Conservation (phyloP, 2,888 invertebrate species). For the Nematopogon swammerdamellus region DNA sequence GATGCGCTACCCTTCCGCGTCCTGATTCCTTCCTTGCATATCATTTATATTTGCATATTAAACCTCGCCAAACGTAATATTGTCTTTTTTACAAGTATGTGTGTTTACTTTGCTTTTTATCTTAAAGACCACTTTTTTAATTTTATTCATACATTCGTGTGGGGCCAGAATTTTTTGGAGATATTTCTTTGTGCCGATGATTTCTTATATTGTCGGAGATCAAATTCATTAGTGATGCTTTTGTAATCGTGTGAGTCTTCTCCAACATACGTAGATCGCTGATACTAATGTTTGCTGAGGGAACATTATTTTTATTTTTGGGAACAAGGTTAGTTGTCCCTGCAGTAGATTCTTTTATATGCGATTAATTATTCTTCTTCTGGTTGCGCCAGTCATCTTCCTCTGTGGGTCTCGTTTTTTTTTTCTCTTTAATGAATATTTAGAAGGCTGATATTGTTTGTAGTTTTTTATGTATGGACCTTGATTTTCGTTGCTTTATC, state of each 20-base stretch:
- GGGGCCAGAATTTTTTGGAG: constrained; percentile 40
- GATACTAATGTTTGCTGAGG: constrained; percentile 23
- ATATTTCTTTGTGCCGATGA: constrained; percentile 18
- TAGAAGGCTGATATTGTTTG: constrained; percentile 14
- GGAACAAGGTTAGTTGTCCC: constrained; percentile 44
- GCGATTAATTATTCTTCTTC: constrained; percentile 50
- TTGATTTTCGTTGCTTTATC: constrained; percentile 31
- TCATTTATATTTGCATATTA: constrained; percentile 35
- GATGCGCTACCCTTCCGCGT: constrained; percentile 24
- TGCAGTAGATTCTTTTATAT: constrained; percentile 39
- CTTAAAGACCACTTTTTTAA: constrained; percentile 43
- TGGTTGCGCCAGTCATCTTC: constrained; percentile 41
- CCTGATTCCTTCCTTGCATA: constrained; percentile 21
- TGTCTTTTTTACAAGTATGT: constrained; percentile 27
- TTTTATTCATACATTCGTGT: constrained; percentile 34
- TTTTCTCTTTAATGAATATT: constrained; percentile 44
- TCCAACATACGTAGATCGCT: constrained; percentile 21
- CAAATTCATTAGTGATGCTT: constrained; percentile 36
- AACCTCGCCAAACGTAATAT: constrained; percentile 23
- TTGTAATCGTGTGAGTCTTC: constrained; percentile 35
- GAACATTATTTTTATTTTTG: constrained; percentile 36
- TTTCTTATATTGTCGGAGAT: constrained; percentile 22
- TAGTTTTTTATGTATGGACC: constrained; percentile 27
- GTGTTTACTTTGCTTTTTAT: constrained; percentile 48
- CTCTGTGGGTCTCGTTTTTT: constrained; percentile 17